Conservation (phyloP, 2,888 invertebrate species). For the Hipparchia semele region DNA sequence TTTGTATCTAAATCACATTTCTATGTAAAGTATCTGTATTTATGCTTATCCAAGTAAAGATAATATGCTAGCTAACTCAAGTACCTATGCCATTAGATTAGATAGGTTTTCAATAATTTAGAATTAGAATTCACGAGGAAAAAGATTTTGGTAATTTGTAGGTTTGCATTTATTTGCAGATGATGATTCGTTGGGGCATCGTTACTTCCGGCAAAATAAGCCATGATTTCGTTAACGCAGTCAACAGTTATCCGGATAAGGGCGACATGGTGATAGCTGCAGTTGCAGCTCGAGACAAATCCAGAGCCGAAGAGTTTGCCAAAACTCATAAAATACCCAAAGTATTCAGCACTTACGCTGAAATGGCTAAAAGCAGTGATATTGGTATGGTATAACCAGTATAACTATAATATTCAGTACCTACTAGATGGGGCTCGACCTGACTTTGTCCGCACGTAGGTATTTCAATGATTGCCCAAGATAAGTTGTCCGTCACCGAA, state of each 20-base stretch:
- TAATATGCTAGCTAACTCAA: too few species aligned
- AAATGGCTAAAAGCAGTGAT: conserved; percentile 87
- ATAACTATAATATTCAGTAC: too few species aligned
- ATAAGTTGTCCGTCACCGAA: too few species aligned
- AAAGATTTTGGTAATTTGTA: background rate
- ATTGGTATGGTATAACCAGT: conserved; percentile 83
- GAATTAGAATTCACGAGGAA: background rate
- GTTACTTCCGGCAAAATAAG: conserved; percentile 91
- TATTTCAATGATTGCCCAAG: too few species aligned
- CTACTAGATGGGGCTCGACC: too few species aligned
- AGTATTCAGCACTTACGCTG: conserved; percentile 88
- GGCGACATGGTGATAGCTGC: conserved; percentile 88
- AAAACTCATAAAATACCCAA: conserved; percentile 85
- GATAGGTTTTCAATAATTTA: too few species aligned
- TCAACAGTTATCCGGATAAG: conserved; percentile 84
- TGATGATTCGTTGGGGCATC: conserved; percentile 91
- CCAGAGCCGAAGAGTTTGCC: conserved; percentile 89
- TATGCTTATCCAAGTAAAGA: too few species aligned
- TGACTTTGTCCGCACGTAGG: too few species aligned
- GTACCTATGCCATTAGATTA: too few species aligned
- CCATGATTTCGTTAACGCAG: conserved; percentile 90
- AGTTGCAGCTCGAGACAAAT: conserved; percentile 88
- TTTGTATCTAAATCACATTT: too few species aligned
- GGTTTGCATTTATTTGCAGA: conserved; percentile 48
- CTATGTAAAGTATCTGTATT: too few species aligned